A percentile compares a stretch with the other conserved stretches of the same genome.
These are phyloP conservation scores for Passer domesticus DNA, from an alignment of 2,113 vertebrate genomes.

Conservation along the genomic window DNA sequence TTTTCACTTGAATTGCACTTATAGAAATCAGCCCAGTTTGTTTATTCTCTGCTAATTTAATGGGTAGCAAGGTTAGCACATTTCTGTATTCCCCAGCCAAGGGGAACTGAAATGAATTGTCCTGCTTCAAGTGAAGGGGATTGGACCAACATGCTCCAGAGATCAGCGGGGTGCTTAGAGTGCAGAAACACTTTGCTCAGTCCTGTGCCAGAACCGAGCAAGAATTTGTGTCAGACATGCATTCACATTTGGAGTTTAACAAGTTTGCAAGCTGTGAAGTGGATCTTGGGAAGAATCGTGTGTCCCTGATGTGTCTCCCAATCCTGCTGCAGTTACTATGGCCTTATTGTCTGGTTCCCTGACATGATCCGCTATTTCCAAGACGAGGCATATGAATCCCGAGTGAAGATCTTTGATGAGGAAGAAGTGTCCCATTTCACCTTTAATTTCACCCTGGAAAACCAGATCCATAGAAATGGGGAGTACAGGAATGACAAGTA, in stretches of 20 bases:
- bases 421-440: constrained; percentile 87
- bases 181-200: not conserved
- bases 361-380: constrained; percentile 97
- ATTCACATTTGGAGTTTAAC: not conserved
- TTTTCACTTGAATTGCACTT: not conserved
- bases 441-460: constrained; percentile 96
- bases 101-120: not conserved
- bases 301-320: not conserved
- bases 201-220: not conserved
- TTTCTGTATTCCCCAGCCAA: not conserved
- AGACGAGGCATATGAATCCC: constrained; percentile 88
- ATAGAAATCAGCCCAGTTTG: not conserved
- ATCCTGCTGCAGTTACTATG: constrained; percentile 84
- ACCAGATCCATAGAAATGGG: constrained; percentile 91
- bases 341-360: constrained; percentile 95
- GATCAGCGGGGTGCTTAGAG: not conserved
- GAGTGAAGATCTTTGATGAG: constrained; percentile 82
- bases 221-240: not conserved
- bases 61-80: not conserved
- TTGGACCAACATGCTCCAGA: not conserved
- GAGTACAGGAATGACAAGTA: constrained; percentile 91
- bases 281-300: not conserved
- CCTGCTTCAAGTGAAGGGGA: not conserved
- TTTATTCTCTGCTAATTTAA: not conserved
- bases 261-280: not conserved